These are phyloP conservation scores for Sarcophaga carnaria DNA, from an alignment of 2,888 invertebrate genomes.

Conservation along the genomic window DNA sequence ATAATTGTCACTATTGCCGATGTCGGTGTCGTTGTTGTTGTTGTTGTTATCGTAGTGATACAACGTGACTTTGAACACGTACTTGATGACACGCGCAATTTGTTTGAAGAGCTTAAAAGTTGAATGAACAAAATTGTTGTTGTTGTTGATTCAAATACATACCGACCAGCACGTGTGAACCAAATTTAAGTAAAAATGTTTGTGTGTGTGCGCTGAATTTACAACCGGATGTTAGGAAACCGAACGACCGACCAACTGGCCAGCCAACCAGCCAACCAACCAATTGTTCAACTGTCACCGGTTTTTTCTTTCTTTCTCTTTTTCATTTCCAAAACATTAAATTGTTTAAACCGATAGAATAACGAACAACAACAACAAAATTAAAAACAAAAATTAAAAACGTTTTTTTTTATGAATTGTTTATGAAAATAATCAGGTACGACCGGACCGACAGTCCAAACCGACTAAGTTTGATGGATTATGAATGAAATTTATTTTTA, in stretches of 20 bases:
- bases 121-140: constrained; percentile 40
- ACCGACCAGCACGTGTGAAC: constrained; percentile 76
- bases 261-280: background rate
- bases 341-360: no score
- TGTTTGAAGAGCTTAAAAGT: background rate
- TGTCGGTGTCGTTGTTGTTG: background rate
- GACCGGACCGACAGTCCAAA: no score
- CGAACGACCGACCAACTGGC: background rate
- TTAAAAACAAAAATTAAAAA: no score
- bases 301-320: no score
- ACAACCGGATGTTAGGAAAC: constrained; percentile 57
- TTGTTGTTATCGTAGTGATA: constrained; percentile 29
- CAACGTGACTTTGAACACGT: constrained; percentile 67
- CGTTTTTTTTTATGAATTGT: no score
- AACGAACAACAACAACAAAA: no score
- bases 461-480: no score
- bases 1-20: background rate
- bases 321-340: no score
- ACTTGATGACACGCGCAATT: constrained; percentile 55
- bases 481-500: no score
- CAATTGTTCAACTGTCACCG: no score
- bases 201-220: background rate
- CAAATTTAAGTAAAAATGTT: constrained; percentile 69
- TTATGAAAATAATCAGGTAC: no score
- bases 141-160: background rate